Base-by-base conservation (phyloP, 2,113 vertebrate genomes). In the Puntigrus tetrazona region DNA sequence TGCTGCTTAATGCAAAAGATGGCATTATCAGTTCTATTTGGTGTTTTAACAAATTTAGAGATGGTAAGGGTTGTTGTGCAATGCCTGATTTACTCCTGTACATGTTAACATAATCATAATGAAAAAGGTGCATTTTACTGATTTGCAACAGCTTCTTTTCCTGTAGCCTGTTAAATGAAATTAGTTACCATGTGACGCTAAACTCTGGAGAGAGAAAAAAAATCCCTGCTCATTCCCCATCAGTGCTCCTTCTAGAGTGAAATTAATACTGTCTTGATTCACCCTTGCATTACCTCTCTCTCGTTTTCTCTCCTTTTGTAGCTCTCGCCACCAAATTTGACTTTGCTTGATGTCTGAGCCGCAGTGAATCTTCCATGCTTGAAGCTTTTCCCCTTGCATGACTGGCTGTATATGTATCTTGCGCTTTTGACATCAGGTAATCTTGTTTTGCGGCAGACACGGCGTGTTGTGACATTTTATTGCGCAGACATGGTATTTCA, bases 391-490 rank as follows among this genome's bases (percentile, higher is more conserved):
- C 73, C 75, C 16, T 50, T 84, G 65, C 22, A 6, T 43, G 69
- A 31, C 31, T 57, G 57, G 52, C 10, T 65, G 41, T 85, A 63
- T 31, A 43, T 75, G 52, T 75, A 34, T 50, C 38, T 80, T 31
- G 65, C 29, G 52, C 36, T 85, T n/a, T 67, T 65, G 78, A 72
- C 50, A 74, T 47, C 78, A 85, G 74, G 78, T 85, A 81, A 85
- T 85, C 77, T 81, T 63, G 38, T 50, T 84, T 85, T n/a, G n/a
- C n/a, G n/a, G n/a, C n/a, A n/a, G n/a, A n/a, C n/a, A n/a, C 57
- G 41, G 14, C n/a, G 8, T 81, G 78, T 81, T 85, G 84, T 85
- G 84, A 85, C 78, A 81, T 81, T 85, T 74, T 45, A 73, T 81
- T 61, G 57, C 72, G 27, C 72, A 80, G 78, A 75, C 55, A 61